Conservation (phyloP, 1,140 invertebrate species). For the Sarcophaga peregrina region DNA sequence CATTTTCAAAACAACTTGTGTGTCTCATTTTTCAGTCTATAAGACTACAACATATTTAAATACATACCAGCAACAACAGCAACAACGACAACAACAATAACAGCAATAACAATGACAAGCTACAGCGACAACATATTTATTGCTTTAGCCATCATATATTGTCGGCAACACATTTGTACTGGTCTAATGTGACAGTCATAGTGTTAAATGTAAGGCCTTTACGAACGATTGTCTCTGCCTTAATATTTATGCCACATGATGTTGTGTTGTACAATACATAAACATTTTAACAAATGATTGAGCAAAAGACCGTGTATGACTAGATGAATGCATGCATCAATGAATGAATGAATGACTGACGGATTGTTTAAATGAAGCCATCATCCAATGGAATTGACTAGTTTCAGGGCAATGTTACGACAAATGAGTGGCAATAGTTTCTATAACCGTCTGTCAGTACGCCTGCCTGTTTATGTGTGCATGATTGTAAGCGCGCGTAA, state of each 20-base stretch:
- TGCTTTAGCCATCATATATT: conserved; percentile 5
- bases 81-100: neutral
- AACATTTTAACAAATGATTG: too few relatives aligned
- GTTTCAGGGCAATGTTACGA: neutral
- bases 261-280: neutral
- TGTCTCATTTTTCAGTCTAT: too few relatives aligned
- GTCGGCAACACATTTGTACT: conserved; percentile 24
- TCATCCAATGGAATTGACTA: neutral
- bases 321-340: too few relatives aligned
- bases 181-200: conserved; percentile 26
- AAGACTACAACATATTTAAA: too few relatives aligned
- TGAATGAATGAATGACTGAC: too few relatives aligned
- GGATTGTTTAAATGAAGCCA: too few relatives aligned
- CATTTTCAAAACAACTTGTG: too few relatives aligned
- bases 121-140: conserved; percentile 23
- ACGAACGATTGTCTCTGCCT: neutral
- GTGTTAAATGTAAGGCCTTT: conserved; percentile 13
- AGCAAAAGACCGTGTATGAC: too few relatives aligned
- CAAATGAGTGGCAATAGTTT: neutral
- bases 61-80: neutral
- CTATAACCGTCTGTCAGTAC: too few relatives aligned
- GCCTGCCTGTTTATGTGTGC: too few relatives aligned
- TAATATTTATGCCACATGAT: neutral
- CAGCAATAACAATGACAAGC: conserved; percentile 8
- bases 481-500: neutral